phyloP scores from a whole-genome alignment of 2,797 vertebrate species.

The Peromyscus eremicus region DNA sequence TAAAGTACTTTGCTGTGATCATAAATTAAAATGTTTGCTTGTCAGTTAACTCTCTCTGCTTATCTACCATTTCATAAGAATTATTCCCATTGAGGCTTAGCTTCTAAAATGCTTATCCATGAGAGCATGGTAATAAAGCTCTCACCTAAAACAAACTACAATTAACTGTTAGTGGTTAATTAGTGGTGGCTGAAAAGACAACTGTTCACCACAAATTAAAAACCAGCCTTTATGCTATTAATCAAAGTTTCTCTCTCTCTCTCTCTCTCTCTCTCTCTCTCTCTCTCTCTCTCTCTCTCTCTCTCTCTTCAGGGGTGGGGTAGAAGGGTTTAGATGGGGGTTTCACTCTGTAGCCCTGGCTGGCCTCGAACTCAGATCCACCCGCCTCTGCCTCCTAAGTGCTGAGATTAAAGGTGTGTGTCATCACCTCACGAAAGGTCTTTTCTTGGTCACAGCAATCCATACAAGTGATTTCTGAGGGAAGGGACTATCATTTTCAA shows the following conservation, averaged over 20 bases:
- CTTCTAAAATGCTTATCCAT: slow-evolving; percentile 63
- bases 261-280: too few relatives aligned
- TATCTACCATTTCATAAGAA: slow-evolving; percentile 58
- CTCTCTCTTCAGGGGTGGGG: background rate
- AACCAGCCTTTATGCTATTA: background rate
- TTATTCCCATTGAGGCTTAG: slow-evolving; percentile 62
- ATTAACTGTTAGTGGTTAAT: background rate
- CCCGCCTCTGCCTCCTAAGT: background rate
- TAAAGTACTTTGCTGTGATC: slow-evolving; percentile 26
- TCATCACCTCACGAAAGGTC: background rate
- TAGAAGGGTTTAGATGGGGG: background rate
- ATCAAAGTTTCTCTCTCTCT: background rate
- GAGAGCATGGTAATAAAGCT: slow-evolving; percentile 26
- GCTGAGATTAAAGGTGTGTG: background rate
- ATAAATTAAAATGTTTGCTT: slow-evolving; percentile 50
- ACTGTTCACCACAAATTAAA: background rate
- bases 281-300: background rate
- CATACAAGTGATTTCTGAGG: slow-evolving; percentile 52
- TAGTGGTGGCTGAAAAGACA: slow-evolving; percentile 24
- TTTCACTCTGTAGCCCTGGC: background rate
- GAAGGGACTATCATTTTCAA: slow-evolving; percentile 71
- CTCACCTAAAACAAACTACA: slow-evolving; percentile 59
- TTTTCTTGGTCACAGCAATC: slow-evolving; percentile 10
- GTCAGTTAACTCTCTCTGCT: slow-evolving; percentile 61
- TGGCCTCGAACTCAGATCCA: background rate